These are phyloP conservation scores for Etheostoma spectabile DNA, from an alignment of 2,113 vertebrate genomes.

Conservation along the genomic window DNA sequence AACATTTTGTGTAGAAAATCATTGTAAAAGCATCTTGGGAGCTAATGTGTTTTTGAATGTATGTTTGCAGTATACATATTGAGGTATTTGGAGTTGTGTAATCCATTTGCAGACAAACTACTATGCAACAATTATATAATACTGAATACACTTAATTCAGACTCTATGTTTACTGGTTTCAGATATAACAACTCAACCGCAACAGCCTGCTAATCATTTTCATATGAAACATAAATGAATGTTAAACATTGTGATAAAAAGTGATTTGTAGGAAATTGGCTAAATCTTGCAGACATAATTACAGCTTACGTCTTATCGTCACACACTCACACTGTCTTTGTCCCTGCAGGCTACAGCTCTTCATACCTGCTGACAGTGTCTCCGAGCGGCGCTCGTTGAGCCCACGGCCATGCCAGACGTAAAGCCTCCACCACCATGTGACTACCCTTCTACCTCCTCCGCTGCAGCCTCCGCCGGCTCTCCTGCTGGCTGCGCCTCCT, in stretches of 20 bases:
- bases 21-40: too few relatives aligned
- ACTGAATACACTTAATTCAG: background rate
- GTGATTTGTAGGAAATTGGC: background rate
- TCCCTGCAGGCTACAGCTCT: slow-evolving; percentile 63
- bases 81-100: too few relatives aligned
- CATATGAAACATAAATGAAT: background rate
- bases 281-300: background rate
- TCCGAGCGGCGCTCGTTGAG: slow-evolving; percentile 59
- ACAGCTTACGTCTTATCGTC: background rate
- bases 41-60: too few relatives aligned
- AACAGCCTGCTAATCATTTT: background rate
- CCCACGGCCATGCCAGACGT: slow-evolving; percentile 83
- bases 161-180: background rate
- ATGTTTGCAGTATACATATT: too few relatives aligned
- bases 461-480: slow-evolving; percentile 76
- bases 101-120: too few relatives aligned
- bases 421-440: slow-evolving; percentile 84
- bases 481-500: slow-evolving; percentile 79
- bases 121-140: too few relatives aligned
- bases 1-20: too few relatives aligned
- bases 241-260: background rate
- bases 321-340: background rate
- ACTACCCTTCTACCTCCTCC: slow-evolving; percentile 80
- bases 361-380: slow-evolving; percentile 23
- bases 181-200: background rate